Percentiles rank a stretch among this genome's conserved stretches.
phyloP scores from a whole-genome alignment of 2,888 invertebrate genomes.

The Melipona bicolor region DNA sequence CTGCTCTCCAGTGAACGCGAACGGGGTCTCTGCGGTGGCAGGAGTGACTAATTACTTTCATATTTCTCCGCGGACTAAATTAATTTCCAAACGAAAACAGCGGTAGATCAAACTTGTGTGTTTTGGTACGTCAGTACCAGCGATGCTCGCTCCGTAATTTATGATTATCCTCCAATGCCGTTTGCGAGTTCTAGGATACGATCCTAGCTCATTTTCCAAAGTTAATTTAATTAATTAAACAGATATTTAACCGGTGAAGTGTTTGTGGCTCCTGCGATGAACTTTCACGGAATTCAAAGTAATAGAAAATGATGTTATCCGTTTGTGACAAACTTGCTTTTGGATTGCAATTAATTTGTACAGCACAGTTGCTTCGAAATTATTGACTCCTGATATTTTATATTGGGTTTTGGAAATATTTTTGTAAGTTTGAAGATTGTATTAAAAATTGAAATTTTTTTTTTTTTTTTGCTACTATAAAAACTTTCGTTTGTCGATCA shows the following conservation, averaged over 20 bases:
- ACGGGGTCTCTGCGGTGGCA: background rate
- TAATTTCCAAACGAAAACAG: slow-evolving; percentile 50
- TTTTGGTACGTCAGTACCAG: slow-evolving; percentile 33
- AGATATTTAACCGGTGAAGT: too few species aligned
- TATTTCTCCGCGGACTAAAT: slow-evolving; percentile 48
- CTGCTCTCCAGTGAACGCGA: slow-evolving; percentile 16
- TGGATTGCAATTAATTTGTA: background rate
- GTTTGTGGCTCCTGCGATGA: background rate
- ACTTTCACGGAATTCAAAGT: background rate
- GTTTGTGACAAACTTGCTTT: background rate
- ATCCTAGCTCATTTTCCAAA: background rate
- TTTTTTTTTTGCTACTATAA: too few species aligned
- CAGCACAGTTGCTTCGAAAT: background rate
- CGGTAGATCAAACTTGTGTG: slow-evolving; percentile 41
- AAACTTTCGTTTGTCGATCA: background rate
- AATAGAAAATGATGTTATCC: background rate
- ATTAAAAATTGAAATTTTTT: background rate
- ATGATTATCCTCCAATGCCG: slow-evolving; percentile 17
- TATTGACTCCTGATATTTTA: background rate
- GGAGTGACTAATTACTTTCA: slow-evolving; percentile 54
- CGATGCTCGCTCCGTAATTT: slow-evolving; percentile 3
- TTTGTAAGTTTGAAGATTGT: background rate
- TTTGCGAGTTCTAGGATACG: slow-evolving; percentile 7
- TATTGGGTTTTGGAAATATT: background rate
- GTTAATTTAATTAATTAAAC: background rate